Evolutionary conservation across 1,140 invertebrate genomes (phyloP), one percentile per base, ranked within the genome.

Genomic region (Pentalonia nigronervosa): DNA sequence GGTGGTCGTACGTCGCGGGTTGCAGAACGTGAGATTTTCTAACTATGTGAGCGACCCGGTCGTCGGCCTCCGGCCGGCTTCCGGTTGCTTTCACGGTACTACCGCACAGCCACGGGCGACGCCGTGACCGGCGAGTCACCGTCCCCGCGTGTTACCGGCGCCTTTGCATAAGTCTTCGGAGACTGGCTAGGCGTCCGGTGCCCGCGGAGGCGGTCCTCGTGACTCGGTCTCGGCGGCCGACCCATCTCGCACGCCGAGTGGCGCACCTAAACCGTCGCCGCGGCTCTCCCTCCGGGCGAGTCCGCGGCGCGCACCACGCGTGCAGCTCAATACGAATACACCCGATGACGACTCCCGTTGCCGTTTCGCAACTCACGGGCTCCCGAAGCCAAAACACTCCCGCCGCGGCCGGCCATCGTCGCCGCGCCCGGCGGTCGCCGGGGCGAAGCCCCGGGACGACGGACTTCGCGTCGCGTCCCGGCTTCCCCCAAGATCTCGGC

Each of bases 401-500:
- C 86, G 86, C 45, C 86, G 30, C 47, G 86, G 86, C 86, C 86
- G 86, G 86, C 47, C 86, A n/a, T 34, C 8, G 86, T 83, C 25
- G 47, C 45, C 47, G 30, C 2, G 86, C 86, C 86, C 41, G 86
- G 86, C 86, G 86, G 86, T 25, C 47, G 45, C 86, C 86, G 45
- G 86, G 86, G 25, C 45, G 45, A 88, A 48, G 86, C 86, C 47
- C 25, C 25, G 47, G 86, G 45, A 48, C 45, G 45, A 34, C 86
- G 86, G 86, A 88, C 45, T 88, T 88, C 86, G 86, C 86, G 86
- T 50, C 86, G 9, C 86, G 86, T 88, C 86, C 45, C n/a, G 45
- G 86, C 86, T 88, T 20, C 11, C 45, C 86, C 45, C 84, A 20
- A 45, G 30, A 30, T 30, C 25, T 48, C 45, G 86, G 86, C 86